These are phyloP conservation scores for Ridgeia piscesae DNA, from an alignment of 1,140 invertebrate species.

Conservation along the genomic window DNA sequence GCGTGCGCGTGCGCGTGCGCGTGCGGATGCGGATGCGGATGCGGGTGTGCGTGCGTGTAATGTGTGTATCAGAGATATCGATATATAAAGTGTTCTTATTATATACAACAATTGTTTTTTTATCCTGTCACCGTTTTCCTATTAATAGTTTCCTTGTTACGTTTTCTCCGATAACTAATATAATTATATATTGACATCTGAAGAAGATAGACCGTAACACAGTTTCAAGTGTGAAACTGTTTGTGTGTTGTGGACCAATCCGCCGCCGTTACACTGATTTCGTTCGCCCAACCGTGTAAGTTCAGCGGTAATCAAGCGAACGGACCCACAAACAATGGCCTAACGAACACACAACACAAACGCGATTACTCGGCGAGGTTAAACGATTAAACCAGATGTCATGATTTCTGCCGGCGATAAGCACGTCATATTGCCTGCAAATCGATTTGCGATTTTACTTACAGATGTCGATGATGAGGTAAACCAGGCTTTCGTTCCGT, in stretches of 20 bases:
- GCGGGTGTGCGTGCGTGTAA: too few species aligned
- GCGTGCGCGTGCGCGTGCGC: too few species aligned
- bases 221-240: neutral
- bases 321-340: neutral
- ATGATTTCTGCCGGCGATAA: neutral
- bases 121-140: too few species aligned
- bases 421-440: neutral
- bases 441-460: neutral
- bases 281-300: neutral
- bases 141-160: too few species aligned
- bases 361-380: neutral
- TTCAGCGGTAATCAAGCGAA: neutral
- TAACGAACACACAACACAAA: neutral
- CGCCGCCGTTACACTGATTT: too few species aligned
- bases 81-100: too few species aligned
- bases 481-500: neutral
- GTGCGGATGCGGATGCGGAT: too few species aligned
- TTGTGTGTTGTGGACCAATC: neutral
- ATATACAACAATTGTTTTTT: too few species aligned
- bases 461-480: neutral
- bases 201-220: neutral
- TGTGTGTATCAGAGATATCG: too few species aligned
- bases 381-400: slow-evolving; percentile 5
- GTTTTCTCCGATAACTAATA: too few species aligned
- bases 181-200: too few species aligned